A percentile compares a stretch with the other conserved stretches of the same genome.
Conservation (phyloP, 2,888 invertebrate genomes). For the Calameuta pallipes region DNA sequence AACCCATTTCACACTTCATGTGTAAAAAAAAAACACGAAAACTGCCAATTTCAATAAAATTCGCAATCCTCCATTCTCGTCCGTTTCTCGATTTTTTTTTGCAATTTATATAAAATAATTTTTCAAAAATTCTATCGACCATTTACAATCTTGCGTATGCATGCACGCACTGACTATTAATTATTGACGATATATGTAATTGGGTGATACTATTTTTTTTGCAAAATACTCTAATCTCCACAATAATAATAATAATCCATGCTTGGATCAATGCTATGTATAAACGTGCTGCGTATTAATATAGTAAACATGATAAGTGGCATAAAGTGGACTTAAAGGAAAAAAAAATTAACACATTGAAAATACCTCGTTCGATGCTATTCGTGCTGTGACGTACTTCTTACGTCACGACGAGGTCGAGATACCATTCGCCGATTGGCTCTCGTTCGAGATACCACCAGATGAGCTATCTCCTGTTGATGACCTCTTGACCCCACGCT, state of each 20-base stretch:
- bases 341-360: slow-evolving; percentile 8
- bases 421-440: slow-evolving; percentile 43
- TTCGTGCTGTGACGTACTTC: slow-evolving; percentile 13
- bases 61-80: not conserved
- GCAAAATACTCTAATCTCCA: not conserved
- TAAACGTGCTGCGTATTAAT: slow-evolving; percentile 18
- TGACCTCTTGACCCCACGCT: slow-evolving; percentile 37
- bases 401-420: slow-evolving; percentile 44
- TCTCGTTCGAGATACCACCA: slow-evolving; percentile 39
- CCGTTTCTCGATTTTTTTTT: not conserved
- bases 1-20: not conserved
- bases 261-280: not conserved
- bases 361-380: not conserved
- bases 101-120: not conserved
- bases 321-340: slow-evolving; percentile 10
- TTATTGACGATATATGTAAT: too few relatives aligned
- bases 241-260: not conserved
- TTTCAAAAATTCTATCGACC: too few relatives aligned
- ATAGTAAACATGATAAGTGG: slow-evolving; percentile 42
- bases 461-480: slow-evolving; percentile 44
- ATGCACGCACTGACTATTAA: too few relatives aligned
- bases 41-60: not conserved
- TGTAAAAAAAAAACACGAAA: not conserved
- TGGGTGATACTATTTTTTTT: not conserved
- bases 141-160: too few relatives aligned